Evolutionary conservation across 37 sponge, comb jelly and placozoan species (phyloP).

Genomic region (Axinella damicornis): DNA sequence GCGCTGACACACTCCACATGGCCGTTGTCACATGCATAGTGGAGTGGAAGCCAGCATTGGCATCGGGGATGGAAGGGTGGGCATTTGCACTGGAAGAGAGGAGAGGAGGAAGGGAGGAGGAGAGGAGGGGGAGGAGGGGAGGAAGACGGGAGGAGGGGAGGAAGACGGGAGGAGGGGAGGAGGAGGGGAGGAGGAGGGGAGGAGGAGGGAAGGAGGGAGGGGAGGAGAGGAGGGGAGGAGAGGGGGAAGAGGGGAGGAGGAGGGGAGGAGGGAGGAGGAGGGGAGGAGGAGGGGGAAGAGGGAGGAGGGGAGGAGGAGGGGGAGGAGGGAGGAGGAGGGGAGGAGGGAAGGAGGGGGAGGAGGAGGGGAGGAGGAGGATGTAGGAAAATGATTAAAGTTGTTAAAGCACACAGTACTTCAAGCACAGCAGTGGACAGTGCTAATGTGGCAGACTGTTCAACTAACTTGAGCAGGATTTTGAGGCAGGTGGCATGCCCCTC

Average conservation of each 20-base stretch:
- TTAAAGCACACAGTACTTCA: too few species aligned
- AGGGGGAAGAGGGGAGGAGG: not conserved
- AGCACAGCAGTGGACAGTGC: too few species aligned
- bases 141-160: not conserved
- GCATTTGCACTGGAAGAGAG: slow-evolving; percentile 22
- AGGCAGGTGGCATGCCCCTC: slow-evolving; percentile 43
- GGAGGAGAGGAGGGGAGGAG: not conserved
- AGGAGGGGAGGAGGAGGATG: not conserved
- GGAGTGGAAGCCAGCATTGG: slow-evolving; percentile 34
- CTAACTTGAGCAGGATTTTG: slow-evolving; percentile 50
- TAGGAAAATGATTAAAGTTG: not conserved
- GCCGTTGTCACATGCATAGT: slow-evolving; percentile 42
- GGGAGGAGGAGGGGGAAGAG: not conserved
- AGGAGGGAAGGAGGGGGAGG: not conserved
- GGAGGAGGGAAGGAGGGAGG: not conserved
- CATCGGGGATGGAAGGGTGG: slow-evolving; percentile 10
- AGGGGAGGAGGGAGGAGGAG: not conserved
- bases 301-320: not conserved
- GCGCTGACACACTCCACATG: slow-evolving; percentile 52
- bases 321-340: not conserved
- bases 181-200: not conserved
- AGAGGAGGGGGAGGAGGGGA: not conserved
- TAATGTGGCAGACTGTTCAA: too few species aligned
- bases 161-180: not conserved
- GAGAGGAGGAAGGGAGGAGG: not conserved